Evolutionary conservation across 2,888 invertebrate species (phyloP).

Genomic region (Polietes domitor): DNA sequence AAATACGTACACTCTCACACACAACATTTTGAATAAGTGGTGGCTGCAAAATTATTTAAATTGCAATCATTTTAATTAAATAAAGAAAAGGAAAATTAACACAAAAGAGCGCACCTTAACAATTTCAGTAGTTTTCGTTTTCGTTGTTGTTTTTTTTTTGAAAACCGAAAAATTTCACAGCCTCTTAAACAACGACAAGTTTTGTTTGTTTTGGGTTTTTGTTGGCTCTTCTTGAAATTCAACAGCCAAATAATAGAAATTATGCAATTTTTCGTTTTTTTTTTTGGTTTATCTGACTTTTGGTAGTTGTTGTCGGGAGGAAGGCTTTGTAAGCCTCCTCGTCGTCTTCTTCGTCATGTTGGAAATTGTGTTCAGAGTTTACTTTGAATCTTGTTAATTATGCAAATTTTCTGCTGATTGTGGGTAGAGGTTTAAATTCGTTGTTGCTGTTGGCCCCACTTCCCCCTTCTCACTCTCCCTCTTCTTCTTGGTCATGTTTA

Average conservation of each 20-base stretch:
- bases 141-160: not conserved
- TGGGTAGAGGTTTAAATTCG: constrained; percentile 30
- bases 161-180: constrained; percentile 54
- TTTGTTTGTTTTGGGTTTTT: constrained; percentile 8
- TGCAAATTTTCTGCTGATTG: constrained; percentile 55
- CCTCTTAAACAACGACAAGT: constrained; percentile 53
- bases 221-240: constrained; percentile 41
- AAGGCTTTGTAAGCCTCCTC: constrained; percentile 35
- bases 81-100: constrained; percentile 45
- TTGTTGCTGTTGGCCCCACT: constrained; percentile 23
- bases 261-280: constrained; percentile 53
- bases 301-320: constrained; percentile 3
- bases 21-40: constrained; percentile 16
- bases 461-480: not conserved
- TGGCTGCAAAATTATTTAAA: constrained; percentile 18
- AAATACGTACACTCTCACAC: constrained; percentile 40
- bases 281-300: constrained; percentile 34
- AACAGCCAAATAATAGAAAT: constrained; percentile 57
- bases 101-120: constrained; percentile 51
- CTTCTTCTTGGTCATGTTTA: constrained; percentile 49
- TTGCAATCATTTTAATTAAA: constrained; percentile 58
- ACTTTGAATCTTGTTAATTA: constrained; percentile 59
- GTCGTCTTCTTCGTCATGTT: not conserved
- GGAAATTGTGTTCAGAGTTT: constrained; percentile 18
- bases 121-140: constrained; percentile 24